phyloP scores from a whole-genome alignment of 2,888 invertebrate species.

The Brenthis ino region DNA sequence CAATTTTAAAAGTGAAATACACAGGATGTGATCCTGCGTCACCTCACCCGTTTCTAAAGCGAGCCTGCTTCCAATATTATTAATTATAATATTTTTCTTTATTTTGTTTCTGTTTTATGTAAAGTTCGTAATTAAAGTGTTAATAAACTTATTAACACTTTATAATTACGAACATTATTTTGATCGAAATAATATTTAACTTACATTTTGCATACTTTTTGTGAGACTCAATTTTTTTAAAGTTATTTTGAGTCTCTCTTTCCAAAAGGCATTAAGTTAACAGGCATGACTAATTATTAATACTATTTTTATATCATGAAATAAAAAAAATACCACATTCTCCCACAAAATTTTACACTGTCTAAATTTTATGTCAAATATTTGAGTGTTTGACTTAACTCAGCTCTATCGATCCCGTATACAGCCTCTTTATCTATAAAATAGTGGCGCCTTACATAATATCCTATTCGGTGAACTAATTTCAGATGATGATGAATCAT shows the following conservation, averaged over 20 bases:
- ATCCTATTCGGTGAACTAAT: not conserved
- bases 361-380: constrained; percentile 4
- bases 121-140: too few relatives aligned
- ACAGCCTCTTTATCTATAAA: constrained; percentile 16
- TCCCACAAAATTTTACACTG: constrained; percentile 4
- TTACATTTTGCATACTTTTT: constrained; percentile 12
- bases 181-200: not conserved
- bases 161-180: not conserved
- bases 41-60: too few relatives aligned
- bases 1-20: too few relatives aligned
- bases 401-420: constrained; percentile 17
- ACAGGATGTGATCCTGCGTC: too few relatives aligned
- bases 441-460: constrained; percentile 8
- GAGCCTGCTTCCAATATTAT: too few relatives aligned
- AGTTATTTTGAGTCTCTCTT: not conserved
- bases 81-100: too few relatives aligned
- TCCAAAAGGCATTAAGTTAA: not conserved
- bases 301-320: not conserved
- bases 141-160: not conserved
- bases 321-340: not conserved
- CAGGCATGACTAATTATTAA: not conserved
- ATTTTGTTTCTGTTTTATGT: too few relatives aligned
- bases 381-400: not conserved
- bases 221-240: not conserved
- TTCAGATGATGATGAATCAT: not conserved